Evolutionary conservation across 2,113 vertebrate genomes (phyloP), one percentile per base, ranked within the genome.

Genomic region (Eleginops maclovinus): DNA sequence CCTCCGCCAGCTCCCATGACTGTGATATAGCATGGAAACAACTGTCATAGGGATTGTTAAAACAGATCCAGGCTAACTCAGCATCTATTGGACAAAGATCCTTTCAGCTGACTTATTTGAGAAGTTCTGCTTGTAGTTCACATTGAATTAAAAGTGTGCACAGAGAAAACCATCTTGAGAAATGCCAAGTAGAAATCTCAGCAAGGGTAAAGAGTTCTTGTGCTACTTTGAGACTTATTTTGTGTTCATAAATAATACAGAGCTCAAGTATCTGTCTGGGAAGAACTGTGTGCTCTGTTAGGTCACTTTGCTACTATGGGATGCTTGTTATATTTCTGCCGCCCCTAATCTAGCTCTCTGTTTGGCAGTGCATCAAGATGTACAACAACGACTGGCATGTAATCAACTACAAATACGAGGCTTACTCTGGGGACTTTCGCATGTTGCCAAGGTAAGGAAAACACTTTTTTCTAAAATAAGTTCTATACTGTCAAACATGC

Each of bases 351-450:
- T 70, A 26, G 65, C 78, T 82, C 49, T 84, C 51, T 66, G 73
- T 87, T 88, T 95, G 93, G 75, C 94, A 99, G 98, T 99, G 98
- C 91, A 99, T 99, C 94, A 98, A 96, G 94, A 96, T 96, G 88
- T 98, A 99, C 90, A 98, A 96, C 93, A 97, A 95, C 2, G 96
- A 98, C 92, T 99, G 98, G 97, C 94, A 96, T 0, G 94, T 97
- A 41, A 95, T 99, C 81, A 98, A 96, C 94, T 99, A 98, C 94
- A 99, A 99, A 82, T 99, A 99, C 44, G 98, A 99, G 87, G 96
- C 97, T 47, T 99, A 97, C 92, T 98, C 97, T 0, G 97, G 97
- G 14, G 97, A 99, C 90, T 99, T 99, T 91, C 96, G 97, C 83
- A 96, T 96, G 93, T 91, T 99, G 91, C 98, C 98, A 0, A 97